Evolutionary conservation across 1,140 invertebrate species (phyloP), one percentile per base, ranked within the genome.

Genomic region (Homarus americanus): DNA sequence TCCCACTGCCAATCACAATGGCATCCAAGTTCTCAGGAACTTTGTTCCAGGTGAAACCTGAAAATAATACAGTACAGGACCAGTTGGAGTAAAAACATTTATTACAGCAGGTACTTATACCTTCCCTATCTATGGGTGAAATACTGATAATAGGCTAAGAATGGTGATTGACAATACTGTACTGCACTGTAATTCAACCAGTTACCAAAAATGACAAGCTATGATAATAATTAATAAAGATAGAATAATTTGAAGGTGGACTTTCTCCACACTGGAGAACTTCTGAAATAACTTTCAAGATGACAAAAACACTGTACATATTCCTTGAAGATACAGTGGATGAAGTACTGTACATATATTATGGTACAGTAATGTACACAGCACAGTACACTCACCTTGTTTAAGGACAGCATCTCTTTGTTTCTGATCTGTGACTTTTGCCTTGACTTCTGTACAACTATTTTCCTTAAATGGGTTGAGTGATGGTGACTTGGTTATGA

Each of bases 1-100:
- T 94, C 24, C 94, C 94, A 93, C 94, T 94, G 28, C 94, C 94
- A 41, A 95, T 93, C 0, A 95, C 92, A 49, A 95, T 94, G n/a
- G 93, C 94, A 93, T 95, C 94, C 38, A 92, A 69, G 17, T 91
- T 34, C 28, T 58, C 10, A 20, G 93, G 93, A 32, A 93, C 90
- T 44, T 91, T 76, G 24, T 91, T 82, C 28, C 58, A 4, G 32
- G 36, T 63, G 63, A 93, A 93, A 15, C 89, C 91, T 89, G 38
- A 17, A 87, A 69, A 24, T n/a, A 44, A 24, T 28, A n/a, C 5
- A 20, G 17, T 32, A n/a, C 9, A 15, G 12, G 5, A 9, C 7
- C 5, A 9, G 66, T 72, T 72, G n/a, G 5, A 9, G 24, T 28
- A 72, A 72, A 9, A 9, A 72, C 7, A 28, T 24, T 10, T 9